Conservation (phyloP, 2,113 vertebrate species). For the Apodemus speciosus region DNA sequence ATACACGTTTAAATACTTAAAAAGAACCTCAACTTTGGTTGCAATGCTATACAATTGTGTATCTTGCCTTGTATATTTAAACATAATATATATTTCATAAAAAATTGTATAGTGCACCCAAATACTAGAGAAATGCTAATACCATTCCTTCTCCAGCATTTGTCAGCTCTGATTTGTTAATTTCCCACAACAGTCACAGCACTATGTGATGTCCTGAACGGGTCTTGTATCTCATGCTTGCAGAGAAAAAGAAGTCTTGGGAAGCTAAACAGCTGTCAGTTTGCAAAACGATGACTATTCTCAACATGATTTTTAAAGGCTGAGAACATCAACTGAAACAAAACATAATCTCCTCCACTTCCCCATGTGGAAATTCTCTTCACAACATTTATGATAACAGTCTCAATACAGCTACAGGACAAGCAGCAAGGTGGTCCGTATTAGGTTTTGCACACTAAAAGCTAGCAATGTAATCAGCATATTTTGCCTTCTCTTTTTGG, state of each 20-base stretch:
- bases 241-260: slow-evolving; percentile 22
- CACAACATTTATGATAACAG: slow-evolving; percentile 19
- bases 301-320: slow-evolving; percentile 12
- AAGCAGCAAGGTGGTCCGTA: slow-evolving; percentile 20
- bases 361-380: background rate
- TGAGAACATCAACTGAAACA: slow-evolving; percentile 50
- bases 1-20: background rate
- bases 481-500: slow-evolving; percentile 66
- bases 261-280: slow-evolving; percentile 23
- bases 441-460: slow-evolving; percentile 67
- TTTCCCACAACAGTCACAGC: background rate
- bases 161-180: slow-evolving; percentile 12
- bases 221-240: background rate
- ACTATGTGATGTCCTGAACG: background rate
- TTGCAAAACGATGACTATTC: slow-evolving; percentile 48
- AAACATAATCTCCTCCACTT: slow-evolving; percentile 19
- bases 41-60: background rate
- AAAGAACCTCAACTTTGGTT: slow-evolving; percentile 47
- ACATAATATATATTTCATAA: background rate
- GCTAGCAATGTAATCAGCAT: slow-evolving; percentile 65
- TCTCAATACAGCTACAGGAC: background rate
- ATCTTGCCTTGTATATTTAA: slow-evolving; percentile 17
- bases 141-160: slow-evolving; percentile 46
- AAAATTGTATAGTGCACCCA: slow-evolving; percentile 23
- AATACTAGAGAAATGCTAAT: background rate